Evolutionary conservation across 2,113 vertebrate species (phyloP).

Genomic region (Heterocephalus glaber): DNA sequence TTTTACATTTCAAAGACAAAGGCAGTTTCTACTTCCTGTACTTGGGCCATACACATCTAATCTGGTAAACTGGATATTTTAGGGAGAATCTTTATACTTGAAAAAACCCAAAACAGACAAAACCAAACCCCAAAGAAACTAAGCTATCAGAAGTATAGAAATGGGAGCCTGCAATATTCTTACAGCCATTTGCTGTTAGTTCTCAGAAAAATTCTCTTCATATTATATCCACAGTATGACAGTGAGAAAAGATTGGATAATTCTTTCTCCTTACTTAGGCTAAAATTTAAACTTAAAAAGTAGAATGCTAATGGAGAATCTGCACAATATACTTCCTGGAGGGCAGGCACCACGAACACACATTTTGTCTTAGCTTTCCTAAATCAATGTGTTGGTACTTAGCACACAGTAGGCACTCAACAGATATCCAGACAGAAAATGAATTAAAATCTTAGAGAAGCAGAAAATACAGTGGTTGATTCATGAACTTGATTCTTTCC

Average conservation of each 20-base stretch:
- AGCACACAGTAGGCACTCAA: background rate
- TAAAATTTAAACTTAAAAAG: background rate
- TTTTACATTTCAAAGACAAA: background rate
- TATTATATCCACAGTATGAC: background rate
- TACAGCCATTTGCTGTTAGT: background rate
- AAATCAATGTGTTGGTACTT: background rate
- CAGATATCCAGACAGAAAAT: fast-evolving
- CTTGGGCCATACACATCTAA: background rate
- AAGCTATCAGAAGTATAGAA: background rate
- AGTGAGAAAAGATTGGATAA: background rate
- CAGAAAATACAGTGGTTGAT: background rate
- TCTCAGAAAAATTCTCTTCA: background rate
- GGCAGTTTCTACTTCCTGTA: background rate
- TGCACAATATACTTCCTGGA: background rate
- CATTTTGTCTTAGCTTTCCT: background rate
- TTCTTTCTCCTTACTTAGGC: background rate
- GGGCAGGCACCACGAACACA: fast-evolving
- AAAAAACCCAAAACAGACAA: background rate
- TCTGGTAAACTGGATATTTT: background rate
- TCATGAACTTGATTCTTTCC: background rate
- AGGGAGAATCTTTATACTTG: background rate
- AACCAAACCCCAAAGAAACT: background rate
- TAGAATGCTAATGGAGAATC: background rate
- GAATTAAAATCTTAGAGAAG: background rate
- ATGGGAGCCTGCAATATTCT: background rate